Conservation (phyloP, 2,113 vertebrate genomes). For the Rhabdomys dilectus region DNA sequence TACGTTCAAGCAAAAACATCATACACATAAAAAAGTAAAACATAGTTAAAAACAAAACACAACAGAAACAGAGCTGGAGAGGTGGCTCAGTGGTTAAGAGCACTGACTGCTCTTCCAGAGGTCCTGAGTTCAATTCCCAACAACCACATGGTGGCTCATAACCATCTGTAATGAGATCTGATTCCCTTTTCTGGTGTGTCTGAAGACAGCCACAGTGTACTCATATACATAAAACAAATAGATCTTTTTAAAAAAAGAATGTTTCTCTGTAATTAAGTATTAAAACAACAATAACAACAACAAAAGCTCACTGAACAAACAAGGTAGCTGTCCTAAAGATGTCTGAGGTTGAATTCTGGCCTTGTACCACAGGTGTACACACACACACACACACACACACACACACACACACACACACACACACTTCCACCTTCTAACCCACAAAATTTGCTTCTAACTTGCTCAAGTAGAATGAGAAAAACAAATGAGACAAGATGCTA, state of each 20-base stretch:
- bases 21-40: neutral
- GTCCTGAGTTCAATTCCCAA: no score
- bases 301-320: neutral
- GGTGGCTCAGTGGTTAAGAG: no score
- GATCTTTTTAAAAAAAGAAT: no score
- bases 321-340: neutral
- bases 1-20: neutral
- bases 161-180: no score
- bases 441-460: neutral
- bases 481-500: neutral
- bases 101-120: no score
- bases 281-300: no score
- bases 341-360: neutral
- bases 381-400: neutral
- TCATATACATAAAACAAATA: no score
- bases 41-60: neutral
- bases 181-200: no score
- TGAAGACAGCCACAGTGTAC: no score
- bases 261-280: no score
- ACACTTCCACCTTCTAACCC: neutral
- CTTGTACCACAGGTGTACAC: neutral
- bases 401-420: neutral
- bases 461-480: neutral
- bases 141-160: no score
- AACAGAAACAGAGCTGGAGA: neutral